Conservation (phyloP, 2,797 vertebrate genomes). For the Lepilemur septentrionalis region DNA sequence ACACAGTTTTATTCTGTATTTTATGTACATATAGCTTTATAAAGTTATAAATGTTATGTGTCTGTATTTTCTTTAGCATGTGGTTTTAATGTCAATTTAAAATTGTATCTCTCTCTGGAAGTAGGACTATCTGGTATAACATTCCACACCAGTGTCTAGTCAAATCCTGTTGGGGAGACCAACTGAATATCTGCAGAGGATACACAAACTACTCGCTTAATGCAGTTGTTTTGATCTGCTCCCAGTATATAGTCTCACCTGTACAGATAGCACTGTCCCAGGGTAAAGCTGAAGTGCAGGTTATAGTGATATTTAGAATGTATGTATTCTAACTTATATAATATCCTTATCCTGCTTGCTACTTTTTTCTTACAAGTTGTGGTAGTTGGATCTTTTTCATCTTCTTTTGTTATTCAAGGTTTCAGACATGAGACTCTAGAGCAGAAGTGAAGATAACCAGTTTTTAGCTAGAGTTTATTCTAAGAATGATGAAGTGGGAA, state of each 20-base stretch:
- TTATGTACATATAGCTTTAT: background rate
- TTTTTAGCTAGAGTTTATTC: background rate
- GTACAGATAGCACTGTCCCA: background rate
- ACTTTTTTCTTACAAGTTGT: background rate
- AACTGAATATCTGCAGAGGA: background rate
- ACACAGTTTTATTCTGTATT: background rate
- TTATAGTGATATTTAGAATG: background rate
- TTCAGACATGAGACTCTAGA: background rate
- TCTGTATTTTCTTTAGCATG: background rate
- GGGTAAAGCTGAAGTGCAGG: background rate
- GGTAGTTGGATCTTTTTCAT: background rate
- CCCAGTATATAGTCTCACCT: background rate
- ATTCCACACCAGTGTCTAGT: background rate
- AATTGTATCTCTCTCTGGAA: background rate
- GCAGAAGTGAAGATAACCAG: background rate
- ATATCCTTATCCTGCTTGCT: background rate
- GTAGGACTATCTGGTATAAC: background rate
- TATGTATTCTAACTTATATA: background rate
- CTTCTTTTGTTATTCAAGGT: background rate
- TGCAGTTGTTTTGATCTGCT: too few relatives aligned
- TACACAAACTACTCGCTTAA: too few relatives aligned
- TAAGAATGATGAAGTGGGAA: background rate
- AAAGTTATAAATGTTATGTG: background rate
- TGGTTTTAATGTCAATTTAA: background rate
- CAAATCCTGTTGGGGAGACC: background rate